Conservation (phyloP, 92 coral and sea anemone species). For the Isaurus tuberculatus region DNA sequence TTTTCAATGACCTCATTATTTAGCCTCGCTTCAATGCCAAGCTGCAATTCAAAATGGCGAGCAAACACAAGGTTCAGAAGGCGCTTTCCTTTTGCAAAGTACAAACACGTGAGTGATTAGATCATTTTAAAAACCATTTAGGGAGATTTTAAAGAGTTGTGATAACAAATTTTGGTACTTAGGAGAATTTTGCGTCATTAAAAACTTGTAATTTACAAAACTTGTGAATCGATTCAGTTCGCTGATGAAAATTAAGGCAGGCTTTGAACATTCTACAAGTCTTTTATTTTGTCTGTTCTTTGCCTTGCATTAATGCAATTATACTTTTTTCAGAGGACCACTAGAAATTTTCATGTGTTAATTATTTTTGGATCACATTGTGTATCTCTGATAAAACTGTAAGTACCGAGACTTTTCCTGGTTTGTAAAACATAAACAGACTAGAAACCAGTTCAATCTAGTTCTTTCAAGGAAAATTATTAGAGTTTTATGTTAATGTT, state of each 20-base stretch:
- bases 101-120: background rate
- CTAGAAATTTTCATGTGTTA: background rate
- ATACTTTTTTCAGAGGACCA: background rate
- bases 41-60: background rate
- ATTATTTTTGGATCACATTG: background rate
- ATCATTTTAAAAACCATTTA: too few relatives aligned
- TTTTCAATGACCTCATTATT: slow-evolving; percentile 11
- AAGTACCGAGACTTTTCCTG: background rate
- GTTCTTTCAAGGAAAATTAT: too few relatives aligned
- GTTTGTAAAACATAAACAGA: background rate
- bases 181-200: too few relatives aligned
- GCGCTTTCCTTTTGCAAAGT: background rate
- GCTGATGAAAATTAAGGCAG: too few relatives aligned
- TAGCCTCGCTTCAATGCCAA: background rate
- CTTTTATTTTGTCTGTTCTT: background rate
- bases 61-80: background rate
- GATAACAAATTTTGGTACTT: too few relatives aligned
- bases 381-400: background rate
- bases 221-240: too few relatives aligned
- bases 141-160: too few relatives aligned
- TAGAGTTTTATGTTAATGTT: too few relatives aligned
- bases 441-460: too few relatives aligned
- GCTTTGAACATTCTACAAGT: background rate
- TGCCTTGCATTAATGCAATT: background rate
- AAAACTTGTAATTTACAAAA: too few relatives aligned